Conservation (phyloP, 2,113 vertebrate genomes). For the Ifrita kowaldi region DNA sequence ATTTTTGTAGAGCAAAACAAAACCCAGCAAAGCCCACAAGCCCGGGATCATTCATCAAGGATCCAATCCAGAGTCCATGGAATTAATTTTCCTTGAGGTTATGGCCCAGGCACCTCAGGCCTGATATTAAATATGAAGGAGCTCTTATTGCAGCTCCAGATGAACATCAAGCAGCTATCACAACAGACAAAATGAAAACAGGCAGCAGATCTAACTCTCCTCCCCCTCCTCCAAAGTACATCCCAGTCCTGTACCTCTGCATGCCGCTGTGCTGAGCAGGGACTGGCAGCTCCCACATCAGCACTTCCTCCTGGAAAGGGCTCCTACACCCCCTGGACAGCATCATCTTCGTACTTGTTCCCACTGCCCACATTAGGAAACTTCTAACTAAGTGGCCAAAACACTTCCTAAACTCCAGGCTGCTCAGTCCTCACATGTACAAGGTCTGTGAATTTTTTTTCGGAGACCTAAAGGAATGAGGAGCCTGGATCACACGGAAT, state of each 20-base stretch:
- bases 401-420: not conserved
- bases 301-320: not conserved
- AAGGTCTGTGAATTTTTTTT: not conserved
- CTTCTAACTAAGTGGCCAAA: not conserved
- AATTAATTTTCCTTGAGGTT: not conserved
- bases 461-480: not conserved
- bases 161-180: not conserved
- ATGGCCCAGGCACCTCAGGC: not conserved
- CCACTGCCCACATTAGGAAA: not conserved
- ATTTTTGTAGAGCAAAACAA: not conserved
- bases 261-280: accelerated
- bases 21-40: not conserved
- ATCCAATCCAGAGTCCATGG: not conserved
- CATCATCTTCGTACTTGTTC: accelerated
- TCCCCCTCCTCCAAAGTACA: not conserved
- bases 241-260: not conserved
- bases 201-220: not conserved
- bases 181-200: not conserved
- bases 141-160: not conserved
- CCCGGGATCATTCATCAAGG: not conserved
- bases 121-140: not conserved
- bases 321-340: accelerated
- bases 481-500: not conserved
- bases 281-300: not conserved
- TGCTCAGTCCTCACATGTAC: not conserved